Evolutionary conservation across 2,888 invertebrate species (phyloP).

Genomic region (Tetanocera ferruginea): DNA sequence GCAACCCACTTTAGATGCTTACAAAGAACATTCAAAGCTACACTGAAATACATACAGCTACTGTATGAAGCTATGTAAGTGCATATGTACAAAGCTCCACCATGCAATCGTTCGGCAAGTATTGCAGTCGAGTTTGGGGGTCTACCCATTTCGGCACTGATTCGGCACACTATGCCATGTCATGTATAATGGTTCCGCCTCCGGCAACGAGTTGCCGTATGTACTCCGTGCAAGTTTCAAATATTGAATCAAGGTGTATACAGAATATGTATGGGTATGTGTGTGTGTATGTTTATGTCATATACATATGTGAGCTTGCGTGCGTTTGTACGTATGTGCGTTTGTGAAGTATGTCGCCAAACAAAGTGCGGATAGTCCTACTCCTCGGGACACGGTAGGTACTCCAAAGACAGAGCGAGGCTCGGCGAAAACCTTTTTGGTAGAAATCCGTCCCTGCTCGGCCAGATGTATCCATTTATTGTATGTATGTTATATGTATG

Average conservation of each 20-base stretch:
- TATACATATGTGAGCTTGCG: conserved; percentile 3
- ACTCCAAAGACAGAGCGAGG: conserved; percentile 35
- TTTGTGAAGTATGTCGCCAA: conserved; percentile 35
- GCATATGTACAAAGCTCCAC: neutral
- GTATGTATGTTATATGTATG: conserved; percentile 30
- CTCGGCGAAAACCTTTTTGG: neutral
- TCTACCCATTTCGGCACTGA: conserved; percentile 2
- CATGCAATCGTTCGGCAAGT: conserved; percentile 10
- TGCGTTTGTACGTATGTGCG: conserved; percentile 2
- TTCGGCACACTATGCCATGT: conserved; percentile 1
- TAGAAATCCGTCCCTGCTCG: neutral
- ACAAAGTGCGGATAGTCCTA: conserved; percentile 18
- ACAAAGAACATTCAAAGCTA: neutral
- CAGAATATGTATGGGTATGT: neutral
- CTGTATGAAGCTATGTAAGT: neutral
- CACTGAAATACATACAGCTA: too few relatives aligned
- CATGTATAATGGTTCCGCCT: conserved; percentile 23
- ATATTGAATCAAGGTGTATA: conserved; percentile 55
- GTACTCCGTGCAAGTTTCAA: conserved; percentile 42
- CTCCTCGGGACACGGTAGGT: conserved; percentile 38
- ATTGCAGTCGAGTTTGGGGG: neutral
- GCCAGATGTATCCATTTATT: conserved; percentile 15
- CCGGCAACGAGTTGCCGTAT: neutral
- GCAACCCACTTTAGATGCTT: conserved; percentile 10
- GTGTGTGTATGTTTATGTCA: conserved; percentile 20